A percentile compares a stretch with the other conserved stretches of the same genome.
These are phyloP conservation scores for Trissolcus brochymenae DNA, from an alignment of 2,888 invertebrate genomes.

Conservation along the genomic window DNA sequence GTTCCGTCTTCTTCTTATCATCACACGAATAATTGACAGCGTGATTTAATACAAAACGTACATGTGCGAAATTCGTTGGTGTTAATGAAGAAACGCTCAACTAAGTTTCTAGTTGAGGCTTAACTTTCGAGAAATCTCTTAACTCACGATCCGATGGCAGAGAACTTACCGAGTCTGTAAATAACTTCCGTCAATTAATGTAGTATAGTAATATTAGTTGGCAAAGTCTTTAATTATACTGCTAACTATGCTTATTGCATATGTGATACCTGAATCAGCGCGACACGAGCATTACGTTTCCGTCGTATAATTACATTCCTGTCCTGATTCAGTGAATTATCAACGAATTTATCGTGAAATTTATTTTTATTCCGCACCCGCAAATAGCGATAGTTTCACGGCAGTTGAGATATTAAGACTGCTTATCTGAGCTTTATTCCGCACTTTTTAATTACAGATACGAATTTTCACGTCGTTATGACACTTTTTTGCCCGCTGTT, in stretches of 20 bases:
- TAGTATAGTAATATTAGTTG: constrained; percentile 49
- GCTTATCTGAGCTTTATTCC: constrained; percentile 30
- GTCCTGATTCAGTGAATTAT: constrained; percentile 36
- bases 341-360: constrained; percentile 37
- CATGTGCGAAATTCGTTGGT: constrained; percentile 46
- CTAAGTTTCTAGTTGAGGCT: constrained; percentile 43
- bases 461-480: constrained; percentile 14
- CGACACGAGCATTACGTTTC: constrained; percentile 33
- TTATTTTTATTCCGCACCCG: constrained; percentile 24
- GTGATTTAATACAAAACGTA: constrained; percentile 61
- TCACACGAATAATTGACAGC: constrained; percentile 61
- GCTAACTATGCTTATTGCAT: constrained; percentile 50
- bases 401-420: constrained; percentile 29
- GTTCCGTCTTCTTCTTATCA: constrained; percentile 5
- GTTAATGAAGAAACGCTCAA: constrained; percentile 52
- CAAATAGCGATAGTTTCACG: constrained; percentile 11
- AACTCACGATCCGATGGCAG: constrained; percentile 51
- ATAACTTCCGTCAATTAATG: constrained; percentile 57
- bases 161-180: constrained; percentile 47
- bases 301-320: constrained; percentile 43
- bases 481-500: background rate
- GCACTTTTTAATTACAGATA: constrained; percentile 29
- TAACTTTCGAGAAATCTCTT: constrained; percentile 55
- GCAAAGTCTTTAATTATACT: constrained; percentile 49
- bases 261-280: constrained; percentile 50